A percentile compares a stretch with the other conserved stretches of the same genome.
These are phyloP conservation scores for Palythoa grandis DNA, from an alignment of 92 coral and sea anemone genomes.

Conservation along the genomic window DNA sequence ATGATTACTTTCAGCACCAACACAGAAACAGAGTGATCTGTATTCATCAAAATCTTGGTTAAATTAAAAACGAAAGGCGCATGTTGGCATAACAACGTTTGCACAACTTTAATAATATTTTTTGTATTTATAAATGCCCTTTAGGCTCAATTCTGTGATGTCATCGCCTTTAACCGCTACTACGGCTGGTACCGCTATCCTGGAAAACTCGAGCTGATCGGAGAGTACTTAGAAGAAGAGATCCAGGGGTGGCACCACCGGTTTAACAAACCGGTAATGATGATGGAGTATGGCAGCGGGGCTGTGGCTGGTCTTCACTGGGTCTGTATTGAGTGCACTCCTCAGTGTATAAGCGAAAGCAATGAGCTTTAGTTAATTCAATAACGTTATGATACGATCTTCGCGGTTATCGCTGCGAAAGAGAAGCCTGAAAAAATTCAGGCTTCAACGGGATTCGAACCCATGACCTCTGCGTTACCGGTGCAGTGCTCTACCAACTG, in stretches of 20 bases:
- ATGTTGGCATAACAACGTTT: not conserved
- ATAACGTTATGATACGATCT: no score
- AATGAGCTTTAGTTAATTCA: not conserved
- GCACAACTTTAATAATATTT: not conserved
- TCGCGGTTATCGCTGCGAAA: no score
- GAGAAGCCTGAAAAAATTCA: no score
- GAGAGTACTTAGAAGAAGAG: slow-evolving; percentile 71
- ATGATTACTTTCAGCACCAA: no score
- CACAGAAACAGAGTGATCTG: no score
- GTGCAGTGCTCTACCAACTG: no score
- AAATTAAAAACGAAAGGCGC: no score
- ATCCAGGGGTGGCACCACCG: slow-evolving; percentile 67
- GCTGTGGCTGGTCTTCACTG: slow-evolving; percentile 87
- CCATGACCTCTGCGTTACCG: no score
- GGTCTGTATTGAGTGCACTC: slow-evolving; percentile 42
- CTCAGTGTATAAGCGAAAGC: no score
- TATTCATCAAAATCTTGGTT: no score
- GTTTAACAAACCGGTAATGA: slow-evolving; percentile 79
- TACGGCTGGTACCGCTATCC: slow-evolving; percentile 90
- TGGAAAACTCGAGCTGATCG: slow-evolving; percentile 67
- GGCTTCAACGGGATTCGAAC: no score
- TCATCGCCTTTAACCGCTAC: slow-evolving; percentile 82
- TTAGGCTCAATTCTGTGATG: slow-evolving; percentile 83
- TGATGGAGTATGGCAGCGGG: slow-evolving; percentile 89
- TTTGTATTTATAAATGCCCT: not conserved